Percentiles rank a stretch among this genome's conserved stretches.
Evolutionary conservation across 2,888 invertebrate species (phyloP).

Genomic region (Hemicrepidius hirtus): DNA sequence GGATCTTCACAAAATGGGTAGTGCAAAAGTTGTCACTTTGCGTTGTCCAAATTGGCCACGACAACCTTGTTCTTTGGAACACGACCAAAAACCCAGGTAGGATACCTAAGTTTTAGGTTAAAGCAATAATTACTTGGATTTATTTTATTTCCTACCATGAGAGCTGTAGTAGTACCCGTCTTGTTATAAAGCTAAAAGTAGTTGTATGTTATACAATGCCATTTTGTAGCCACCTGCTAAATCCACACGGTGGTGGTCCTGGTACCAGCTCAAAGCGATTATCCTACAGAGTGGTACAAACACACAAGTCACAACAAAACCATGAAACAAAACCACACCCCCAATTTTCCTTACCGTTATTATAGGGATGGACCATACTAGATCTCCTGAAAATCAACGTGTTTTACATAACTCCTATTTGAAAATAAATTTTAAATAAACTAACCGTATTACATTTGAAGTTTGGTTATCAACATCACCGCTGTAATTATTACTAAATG

Average conservation of each 20-base stretch:
- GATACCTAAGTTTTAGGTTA: too few species aligned
- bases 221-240: too few species aligned
- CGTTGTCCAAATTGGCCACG: too few species aligned
- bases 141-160: too few species aligned
- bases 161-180: too few species aligned
- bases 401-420: slow-evolving; percentile 38
- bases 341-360: slow-evolving; percentile 75
- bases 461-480: slow-evolving; percentile 80
- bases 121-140: too few species aligned
- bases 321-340: slow-evolving; percentile 67
- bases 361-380: slow-evolving; percentile 77
- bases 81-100: too few species aligned
- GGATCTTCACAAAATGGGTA: too few species aligned
- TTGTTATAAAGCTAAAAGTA: too few species aligned
- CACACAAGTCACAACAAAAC: slow-evolving; percentile 66
- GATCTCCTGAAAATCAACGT: slow-evolving; percentile 71
- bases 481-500: slow-evolving; percentile 79
- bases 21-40: too few species aligned
- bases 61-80: too few species aligned
- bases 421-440: background rate
- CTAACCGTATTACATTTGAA: slow-evolving; percentile 84
- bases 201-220: too few species aligned
- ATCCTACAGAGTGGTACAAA: slow-evolving; percentile 75
- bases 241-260: slow-evolving; percentile 66
- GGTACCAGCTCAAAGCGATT: slow-evolving; percentile 79